Evolutionary conservation across 2,888 invertebrate species (phyloP).

Genomic region (Acleris holmiana): DNA sequence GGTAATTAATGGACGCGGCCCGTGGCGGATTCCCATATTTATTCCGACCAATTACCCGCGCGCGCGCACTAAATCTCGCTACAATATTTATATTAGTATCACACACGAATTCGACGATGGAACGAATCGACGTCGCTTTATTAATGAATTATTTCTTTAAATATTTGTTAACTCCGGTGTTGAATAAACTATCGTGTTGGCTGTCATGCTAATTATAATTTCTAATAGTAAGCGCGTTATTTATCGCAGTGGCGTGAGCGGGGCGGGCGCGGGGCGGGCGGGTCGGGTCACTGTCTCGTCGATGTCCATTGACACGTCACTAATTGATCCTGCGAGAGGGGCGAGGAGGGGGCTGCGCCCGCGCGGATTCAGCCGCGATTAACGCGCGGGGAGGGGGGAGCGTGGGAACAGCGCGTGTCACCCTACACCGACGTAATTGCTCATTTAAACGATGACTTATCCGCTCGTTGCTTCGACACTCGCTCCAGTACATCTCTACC

Average conservation of each 20-base stretch:
- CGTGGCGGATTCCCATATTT: conserved; percentile 29
- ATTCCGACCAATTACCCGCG: conserved; percentile 33
- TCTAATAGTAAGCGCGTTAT: conserved; percentile 33
- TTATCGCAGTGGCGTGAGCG: conserved; percentile 8
- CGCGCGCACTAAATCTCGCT: conserved; percentile 25
- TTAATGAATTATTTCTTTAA: conserved; percentile 37
- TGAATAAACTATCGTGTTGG: conserved; percentile 35
- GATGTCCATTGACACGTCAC: conserved; percentile 27
- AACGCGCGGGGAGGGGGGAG: conserved; percentile 1
- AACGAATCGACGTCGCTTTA: conserved; percentile 27
- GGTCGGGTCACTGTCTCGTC: conserved; percentile 11
- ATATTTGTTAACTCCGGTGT: conserved; percentile 36
- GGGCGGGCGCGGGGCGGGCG: not conserved
- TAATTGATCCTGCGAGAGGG: conserved; percentile 21
- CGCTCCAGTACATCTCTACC: not conserved
- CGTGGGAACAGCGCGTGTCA: conserved; percentile 38
- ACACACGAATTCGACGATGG: conserved; percentile 16
- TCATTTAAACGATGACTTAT: conserved; percentile 29
- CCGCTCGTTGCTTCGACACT: conserved; percentile 7
- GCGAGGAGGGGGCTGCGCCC: not conserved
- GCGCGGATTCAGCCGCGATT: conserved; percentile 23
- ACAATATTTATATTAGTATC: conserved; percentile 31
- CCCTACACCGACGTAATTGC: conserved; percentile 36
- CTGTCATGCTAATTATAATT: conserved; percentile 37
- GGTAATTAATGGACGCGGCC: conserved; percentile 29